These are phyloP conservation scores for Gallinago undulata DNA, from an alignment of 2,113 vertebrate genomes.

Conservation along the genomic window DNA sequence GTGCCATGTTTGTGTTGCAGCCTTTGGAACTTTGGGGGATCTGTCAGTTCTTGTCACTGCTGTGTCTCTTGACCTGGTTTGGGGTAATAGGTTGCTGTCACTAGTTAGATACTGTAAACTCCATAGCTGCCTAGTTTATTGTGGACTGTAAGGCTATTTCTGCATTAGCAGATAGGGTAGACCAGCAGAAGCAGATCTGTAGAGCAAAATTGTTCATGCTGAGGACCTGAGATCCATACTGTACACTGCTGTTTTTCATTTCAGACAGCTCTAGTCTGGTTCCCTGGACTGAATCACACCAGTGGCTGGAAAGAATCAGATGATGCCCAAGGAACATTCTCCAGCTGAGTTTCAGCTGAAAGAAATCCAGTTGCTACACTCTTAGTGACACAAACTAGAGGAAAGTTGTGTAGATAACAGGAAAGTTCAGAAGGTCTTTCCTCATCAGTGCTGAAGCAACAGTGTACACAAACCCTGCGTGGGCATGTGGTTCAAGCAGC, in stretches of 20 bases:
- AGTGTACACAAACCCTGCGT: not conserved
- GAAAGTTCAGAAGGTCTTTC: not conserved
- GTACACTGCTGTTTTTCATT: not conserved
- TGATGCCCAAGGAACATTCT: accelerated
- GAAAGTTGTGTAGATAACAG: not conserved
- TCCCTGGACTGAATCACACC: not conserved
- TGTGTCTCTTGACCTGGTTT: not conserved
- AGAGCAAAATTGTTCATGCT: not conserved
- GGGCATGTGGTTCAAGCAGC: not conserved
- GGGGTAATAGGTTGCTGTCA: not conserved
- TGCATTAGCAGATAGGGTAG: not conserved
- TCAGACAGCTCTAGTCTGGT: not conserved
- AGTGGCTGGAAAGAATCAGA: not conserved
- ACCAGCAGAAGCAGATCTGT: not conserved
- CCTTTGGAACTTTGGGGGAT: not conserved
- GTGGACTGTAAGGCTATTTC: not conserved
- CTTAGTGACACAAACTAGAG: not conserved
- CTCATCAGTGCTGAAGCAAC: not conserved
- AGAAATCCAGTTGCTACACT: not conserved
- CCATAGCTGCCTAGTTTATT: not conserved
- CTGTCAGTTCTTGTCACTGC: not conserved
- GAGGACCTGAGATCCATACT: not conserved
- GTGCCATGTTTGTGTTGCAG: accelerated
- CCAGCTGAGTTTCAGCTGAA: not conserved
- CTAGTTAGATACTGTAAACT: not conserved